Conservation (phyloP, 2,113 vertebrate genomes). For the Apeltes quadracus region DNA sequence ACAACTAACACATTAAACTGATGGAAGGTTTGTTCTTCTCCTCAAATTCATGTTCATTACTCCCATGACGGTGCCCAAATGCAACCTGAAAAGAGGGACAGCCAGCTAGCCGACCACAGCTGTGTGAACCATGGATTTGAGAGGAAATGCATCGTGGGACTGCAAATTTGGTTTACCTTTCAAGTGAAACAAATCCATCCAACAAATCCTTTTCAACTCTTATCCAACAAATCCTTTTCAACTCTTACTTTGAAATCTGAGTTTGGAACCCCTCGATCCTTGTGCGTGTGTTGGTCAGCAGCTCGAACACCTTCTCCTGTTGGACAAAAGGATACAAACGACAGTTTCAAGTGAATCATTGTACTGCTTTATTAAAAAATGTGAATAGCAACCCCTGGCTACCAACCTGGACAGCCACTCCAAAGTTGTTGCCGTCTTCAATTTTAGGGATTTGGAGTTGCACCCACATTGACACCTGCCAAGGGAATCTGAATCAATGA, state of each 20-base stretch:
- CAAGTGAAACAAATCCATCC: neutral
- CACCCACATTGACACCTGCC: conserved; percentile 89
- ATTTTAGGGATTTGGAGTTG: conserved; percentile 90
- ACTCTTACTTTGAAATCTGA: conserved; percentile 87
- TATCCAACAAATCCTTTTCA: conserved; percentile 52
- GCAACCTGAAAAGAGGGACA: neutral
- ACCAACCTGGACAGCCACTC: conserved; percentile 90
- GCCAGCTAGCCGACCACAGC: neutral
- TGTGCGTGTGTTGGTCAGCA: conserved; percentile 87
- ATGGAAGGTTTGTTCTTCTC: neutral
- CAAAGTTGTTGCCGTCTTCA: conserved; percentile 93
- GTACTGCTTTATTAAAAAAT: no score
- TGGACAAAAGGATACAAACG: conserved; percentile 1
- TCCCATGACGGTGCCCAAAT: neutral
- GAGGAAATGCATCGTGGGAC: neutral
- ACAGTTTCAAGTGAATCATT: no score
- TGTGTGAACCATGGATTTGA: neutral
- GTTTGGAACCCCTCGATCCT: conserved; percentile 90
- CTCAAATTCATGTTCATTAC: no score
- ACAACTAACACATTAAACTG: neutral
- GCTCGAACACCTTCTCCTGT: conserved; percentile 92
- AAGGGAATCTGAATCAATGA: neutral
- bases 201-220: conserved; percentile 44
- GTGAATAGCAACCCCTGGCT: neutral
- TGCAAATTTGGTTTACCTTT: neutral